Evolutionary conservation across 2,797 vertebrate genomes (phyloP).

Genomic region (Betta splendens): DNA sequence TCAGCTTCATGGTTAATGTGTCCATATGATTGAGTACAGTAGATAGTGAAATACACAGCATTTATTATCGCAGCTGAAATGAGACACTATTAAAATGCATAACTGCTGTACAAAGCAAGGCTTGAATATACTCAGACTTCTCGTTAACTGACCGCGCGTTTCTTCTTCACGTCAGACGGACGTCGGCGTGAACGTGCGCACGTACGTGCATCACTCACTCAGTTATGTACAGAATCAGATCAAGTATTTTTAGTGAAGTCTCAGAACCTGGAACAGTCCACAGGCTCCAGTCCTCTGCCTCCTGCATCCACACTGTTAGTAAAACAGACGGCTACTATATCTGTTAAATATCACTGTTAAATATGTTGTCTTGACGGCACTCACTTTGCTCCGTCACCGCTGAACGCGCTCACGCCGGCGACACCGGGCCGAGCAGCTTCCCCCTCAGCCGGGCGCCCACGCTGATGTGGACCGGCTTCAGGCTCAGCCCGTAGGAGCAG

Average conservation of each 20-base stretch:
- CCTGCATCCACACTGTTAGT: conserved; percentile 47
- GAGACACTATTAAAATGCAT: conserved; percentile 52
- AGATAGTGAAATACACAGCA: conserved; percentile 69
- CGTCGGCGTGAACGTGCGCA: conserved; percentile 48
- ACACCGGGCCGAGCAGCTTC: conserved; percentile 77
- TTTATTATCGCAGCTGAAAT: conserved; percentile 64
- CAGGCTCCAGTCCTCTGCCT: conserved; percentile 31
- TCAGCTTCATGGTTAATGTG: conserved; percentile 45
- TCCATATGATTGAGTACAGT: conserved; percentile 74
- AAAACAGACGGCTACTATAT: conserved; percentile 43
- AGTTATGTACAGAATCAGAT: conserved; percentile 49
- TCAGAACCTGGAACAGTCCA: too few species aligned
- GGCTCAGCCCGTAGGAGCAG: conserved; percentile 88
- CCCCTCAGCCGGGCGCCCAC: conserved; percentile 88
- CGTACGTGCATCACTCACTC: conserved; percentile 62
- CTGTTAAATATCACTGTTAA: conserved; percentile 79
- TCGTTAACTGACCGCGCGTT: conserved; percentile 55
- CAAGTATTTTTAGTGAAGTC: conserved; percentile 61
- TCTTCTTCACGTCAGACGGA: conserved; percentile 55
- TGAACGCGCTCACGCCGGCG: conserved; percentile 74
- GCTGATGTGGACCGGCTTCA: conserved; percentile 87
- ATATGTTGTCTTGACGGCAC: conserved; percentile 71
- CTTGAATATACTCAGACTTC: conserved; percentile 65
- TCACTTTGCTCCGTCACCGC: conserved; percentile 70
- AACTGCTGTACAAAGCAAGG: conserved; percentile 55